phyloP scores from a whole-genome alignment of 2,797 vertebrate species.

The Pipistrellus pipistrellus region DNA sequence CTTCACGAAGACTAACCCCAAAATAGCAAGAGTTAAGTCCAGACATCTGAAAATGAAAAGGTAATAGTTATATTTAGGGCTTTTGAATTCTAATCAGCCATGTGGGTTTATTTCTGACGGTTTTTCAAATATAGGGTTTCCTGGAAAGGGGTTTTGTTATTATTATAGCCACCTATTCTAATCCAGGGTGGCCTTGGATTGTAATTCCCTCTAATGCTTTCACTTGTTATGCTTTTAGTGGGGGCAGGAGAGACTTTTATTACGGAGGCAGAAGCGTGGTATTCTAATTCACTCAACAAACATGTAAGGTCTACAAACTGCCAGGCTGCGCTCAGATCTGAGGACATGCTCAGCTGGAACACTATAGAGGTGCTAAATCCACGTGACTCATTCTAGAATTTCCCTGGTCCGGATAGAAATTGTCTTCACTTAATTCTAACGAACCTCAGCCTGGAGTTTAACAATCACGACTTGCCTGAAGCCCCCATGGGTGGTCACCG shows the following conservation, averaged over 20 bases:
- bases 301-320: not conserved
- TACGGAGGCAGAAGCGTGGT: not conserved
- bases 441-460: not conserved
- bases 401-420: slow-evolving; percentile 1
- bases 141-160: slow-evolving; percentile 50
- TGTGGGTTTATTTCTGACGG: slow-evolving; percentile 63
- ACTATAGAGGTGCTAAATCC: not conserved
- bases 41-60: not conserved
- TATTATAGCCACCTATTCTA: slow-evolving; percentile 23
- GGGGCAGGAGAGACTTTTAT: slow-evolving; percentile 31
- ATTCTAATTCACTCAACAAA: slow-evolving; percentile 57
- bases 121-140: slow-evolving; percentile 61
- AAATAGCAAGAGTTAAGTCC: slow-evolving; percentile 30
- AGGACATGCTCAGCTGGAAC: not conserved
- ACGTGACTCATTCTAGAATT: slow-evolving; percentile 54
- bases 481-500: slow-evolving; percentile 53
- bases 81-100: slow-evolving; percentile 38
- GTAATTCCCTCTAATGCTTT: not conserved
- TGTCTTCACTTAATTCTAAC: slow-evolving; percentile 41
- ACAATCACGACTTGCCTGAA: not conserved
- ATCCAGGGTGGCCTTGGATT: slow-evolving; percentile 40
- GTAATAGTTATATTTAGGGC: not conserved
- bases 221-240: slow-evolving; percentile 56
- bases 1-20: not conserved
- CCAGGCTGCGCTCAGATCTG: not conserved